Base-by-base conservation (phyloP, 2,888 invertebrate species). In the Crematogaster levior region DNA sequence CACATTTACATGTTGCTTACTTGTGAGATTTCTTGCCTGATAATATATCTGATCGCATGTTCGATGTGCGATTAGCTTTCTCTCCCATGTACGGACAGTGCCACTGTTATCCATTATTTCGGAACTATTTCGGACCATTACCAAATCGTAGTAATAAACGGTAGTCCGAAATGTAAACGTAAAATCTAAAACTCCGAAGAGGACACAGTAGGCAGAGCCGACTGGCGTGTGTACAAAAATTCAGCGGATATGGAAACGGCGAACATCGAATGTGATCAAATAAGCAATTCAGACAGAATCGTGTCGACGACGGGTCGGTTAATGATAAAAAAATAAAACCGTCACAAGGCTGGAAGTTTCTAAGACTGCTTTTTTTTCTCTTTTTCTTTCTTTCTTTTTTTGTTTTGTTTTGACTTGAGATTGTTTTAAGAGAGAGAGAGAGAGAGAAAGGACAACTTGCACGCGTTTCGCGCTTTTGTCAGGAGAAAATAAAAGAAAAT, bases 331-430 rank as follows among this genome's bases (percentile, higher is more conserved):
- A 65, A 90, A 90, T 90, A 90, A 90, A 90, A 88, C 87, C 84
- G 85, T 89, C 90, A 93, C 93, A 94, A 94, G 94, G 94, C 94
- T 94, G 94, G 94, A 93, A 94, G 93, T 94, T 51, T 93, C 93
- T 93, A 91, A 93, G 93, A 93, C 93, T 94, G 94, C 90, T 91
- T 87, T 90, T 18, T 90, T 18, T 37, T 30, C 21, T 48, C 24
- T 73, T 85, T 83, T 63, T 46, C 48, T 60, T 48, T 61, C 40
- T 61, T 68, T 75, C 12, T 53, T 73, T 37, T 53, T 72, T 27
- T 72, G 77, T 82, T 82, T 83, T 82, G 81, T 73, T 87, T 63
- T 53, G 68, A 34, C 15, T 51, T 21, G n/a, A 46, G 48, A 61
- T 58, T 77, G 81, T 82, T 86, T 85, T 89, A 12, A 68, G 53